These are phyloP conservation scores for Drosophila fungiperda DNA, from an alignment of 2,888 invertebrate species.

Conservation along the genomic window DNA sequence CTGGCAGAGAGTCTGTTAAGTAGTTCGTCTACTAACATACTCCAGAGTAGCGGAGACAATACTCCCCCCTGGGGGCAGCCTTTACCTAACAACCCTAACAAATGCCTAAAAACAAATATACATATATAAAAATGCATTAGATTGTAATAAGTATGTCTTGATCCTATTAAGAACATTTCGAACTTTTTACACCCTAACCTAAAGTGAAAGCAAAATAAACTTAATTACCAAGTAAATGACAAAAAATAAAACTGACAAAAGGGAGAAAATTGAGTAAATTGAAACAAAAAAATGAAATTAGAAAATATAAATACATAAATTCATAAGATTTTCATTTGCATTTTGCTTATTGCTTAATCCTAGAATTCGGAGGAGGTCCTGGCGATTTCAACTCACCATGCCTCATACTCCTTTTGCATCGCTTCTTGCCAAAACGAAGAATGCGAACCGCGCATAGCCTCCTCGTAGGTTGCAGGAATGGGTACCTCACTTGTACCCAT, in stretches of 20 bases:
- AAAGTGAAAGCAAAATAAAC: constrained; percentile 37
- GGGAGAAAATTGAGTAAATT: constrained; percentile 39
- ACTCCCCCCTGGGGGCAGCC: neutral
- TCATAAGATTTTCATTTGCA: constrained; percentile 16
- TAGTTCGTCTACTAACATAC: too few species aligned
- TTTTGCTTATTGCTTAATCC: neutral
- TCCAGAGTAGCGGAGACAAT: rapidly evolving
- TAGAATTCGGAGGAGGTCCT: neutral
- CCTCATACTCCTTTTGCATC: too few species aligned
- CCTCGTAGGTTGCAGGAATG: too few species aligned
- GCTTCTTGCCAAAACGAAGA: too few species aligned
- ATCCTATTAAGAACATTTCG: constrained; percentile 64
- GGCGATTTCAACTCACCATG: neutral
- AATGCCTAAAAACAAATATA: constrained; percentile 35
- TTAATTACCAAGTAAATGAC: constrained; percentile 49
- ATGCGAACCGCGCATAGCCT: too few species aligned
- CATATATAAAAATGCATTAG: constrained; percentile 27
- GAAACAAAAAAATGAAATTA: constrained; percentile 42
- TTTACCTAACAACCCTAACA: too few species aligned
- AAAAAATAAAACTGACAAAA: constrained; percentile 28
- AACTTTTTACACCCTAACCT: constrained; percentile 72
- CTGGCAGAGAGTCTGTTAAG: too few species aligned
- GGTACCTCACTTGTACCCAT: too few species aligned
- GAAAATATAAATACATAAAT: constrained; percentile 62
- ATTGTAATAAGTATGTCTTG: constrained; percentile 57